Evolutionary conservation across 2,797 vertebrate species (phyloP).

Genomic region (Cynopterus sphinx): DNA sequence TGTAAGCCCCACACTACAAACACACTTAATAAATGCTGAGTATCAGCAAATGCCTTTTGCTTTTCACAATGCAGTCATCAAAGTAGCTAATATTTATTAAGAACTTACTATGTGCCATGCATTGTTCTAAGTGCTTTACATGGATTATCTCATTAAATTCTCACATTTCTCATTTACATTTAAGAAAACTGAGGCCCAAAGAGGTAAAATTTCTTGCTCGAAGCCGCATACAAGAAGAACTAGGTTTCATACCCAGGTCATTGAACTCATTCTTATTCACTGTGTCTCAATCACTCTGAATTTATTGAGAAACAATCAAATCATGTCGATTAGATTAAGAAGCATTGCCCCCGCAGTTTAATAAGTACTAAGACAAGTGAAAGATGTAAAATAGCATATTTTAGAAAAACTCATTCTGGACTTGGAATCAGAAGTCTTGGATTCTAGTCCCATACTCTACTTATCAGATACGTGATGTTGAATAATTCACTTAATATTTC

Average conservation of each 20-base stretch:
- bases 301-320: conserved; percentile 72
- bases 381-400: not conserved
- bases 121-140: not conserved
- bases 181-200: not conserved
- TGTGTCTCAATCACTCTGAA: conserved; percentile 63
- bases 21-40: not conserved
- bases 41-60: conserved; percentile 76
- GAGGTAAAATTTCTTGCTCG: not conserved
- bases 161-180: not conserved
- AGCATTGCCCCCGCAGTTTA: not conserved
- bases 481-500: not conserved
- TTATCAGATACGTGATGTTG: not conserved
- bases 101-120: not conserved
- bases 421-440: not conserved
- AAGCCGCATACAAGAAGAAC: not conserved
- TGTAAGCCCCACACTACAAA: not conserved
- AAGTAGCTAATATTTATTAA: not conserved
- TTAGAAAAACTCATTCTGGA: not conserved
- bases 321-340: conserved; percentile 76
- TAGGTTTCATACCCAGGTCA: not conserved
- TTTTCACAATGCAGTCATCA: conserved; percentile 71
- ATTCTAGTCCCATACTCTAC: not conserved
- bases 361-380: not conserved
- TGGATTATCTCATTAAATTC: not conserved
- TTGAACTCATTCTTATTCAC: conserved; percentile 1